phyloP scores from a whole-genome alignment of 2,113 vertebrate genomes.

The Urocynchramus pylzowi region DNA sequence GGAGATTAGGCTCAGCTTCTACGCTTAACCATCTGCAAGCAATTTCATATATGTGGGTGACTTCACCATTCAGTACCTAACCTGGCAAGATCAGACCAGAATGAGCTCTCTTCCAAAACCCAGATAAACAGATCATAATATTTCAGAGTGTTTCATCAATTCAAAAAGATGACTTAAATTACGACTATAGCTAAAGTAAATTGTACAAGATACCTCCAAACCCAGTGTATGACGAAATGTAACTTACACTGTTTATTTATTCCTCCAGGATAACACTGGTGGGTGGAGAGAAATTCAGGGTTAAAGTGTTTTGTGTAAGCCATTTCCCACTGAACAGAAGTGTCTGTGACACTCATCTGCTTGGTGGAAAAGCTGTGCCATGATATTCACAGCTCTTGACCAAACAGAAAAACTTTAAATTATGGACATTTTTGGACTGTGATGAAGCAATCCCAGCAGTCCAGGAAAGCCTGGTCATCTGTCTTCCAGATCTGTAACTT shows the following conservation, averaged over 20 bases:
- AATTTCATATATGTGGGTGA: constrained; percentile 24
- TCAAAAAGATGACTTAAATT: neutral
- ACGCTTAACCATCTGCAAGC: constrained; percentile 28
- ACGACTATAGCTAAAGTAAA: neutral
- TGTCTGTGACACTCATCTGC: neutral
- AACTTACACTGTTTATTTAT: neutral
- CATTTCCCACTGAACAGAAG: neutral
- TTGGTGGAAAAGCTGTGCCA: neutral
- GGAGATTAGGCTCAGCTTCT: neutral
- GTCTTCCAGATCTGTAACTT: neutral
- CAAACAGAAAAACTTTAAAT: neutral
- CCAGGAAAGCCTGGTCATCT: neutral
- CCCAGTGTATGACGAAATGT: neutral
- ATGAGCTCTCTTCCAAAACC: neutral
- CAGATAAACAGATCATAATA: constrained; percentile 46
- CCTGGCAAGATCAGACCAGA: neutral
- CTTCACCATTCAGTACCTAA: neutral
- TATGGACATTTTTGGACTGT: neutral
- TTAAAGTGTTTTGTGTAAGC: neutral
- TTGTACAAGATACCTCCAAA: neutral
- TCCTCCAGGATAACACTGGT: neutral
- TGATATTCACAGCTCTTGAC: neutral
- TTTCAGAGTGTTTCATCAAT: constrained; percentile 22
- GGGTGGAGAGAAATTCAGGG: neutral
- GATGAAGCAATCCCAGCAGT: neutral